These are phyloP conservation scores for Microctonus aethiopoides DNA, from an alignment of 2,888 invertebrate genomes.

Conservation along the genomic window DNA sequence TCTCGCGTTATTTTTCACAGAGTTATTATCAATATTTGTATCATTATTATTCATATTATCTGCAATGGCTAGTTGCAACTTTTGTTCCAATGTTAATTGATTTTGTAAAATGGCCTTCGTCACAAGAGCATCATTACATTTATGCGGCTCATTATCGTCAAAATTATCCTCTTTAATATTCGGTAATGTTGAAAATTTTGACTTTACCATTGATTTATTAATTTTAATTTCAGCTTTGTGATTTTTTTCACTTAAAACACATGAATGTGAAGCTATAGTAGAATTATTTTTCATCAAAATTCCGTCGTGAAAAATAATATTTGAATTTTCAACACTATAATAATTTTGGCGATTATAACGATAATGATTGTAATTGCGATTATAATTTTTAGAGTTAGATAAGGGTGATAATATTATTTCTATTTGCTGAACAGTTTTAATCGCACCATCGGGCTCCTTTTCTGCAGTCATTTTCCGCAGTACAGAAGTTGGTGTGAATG, in stretches of 20 bases:
- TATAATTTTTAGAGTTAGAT: neutral
- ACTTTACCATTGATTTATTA: neutral
- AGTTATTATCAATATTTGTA: conserved; percentile 27
- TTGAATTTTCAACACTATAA: conserved; percentile 33
- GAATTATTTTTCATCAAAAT: neutral
- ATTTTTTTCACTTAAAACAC: conserved; percentile 35
- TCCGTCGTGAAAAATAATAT: neutral
- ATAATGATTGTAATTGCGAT: conserved; percentile 20
- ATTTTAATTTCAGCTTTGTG: conserved; percentile 14
- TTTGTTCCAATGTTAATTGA: conserved; percentile 31
- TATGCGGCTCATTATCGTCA: neutral
- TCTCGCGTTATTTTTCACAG: conserved; percentile 8
- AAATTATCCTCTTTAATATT: neutral
- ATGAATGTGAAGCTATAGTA: conserved; percentile 6
- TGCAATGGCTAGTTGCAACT: conserved; percentile 12
- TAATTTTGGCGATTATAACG: conserved; percentile 21
- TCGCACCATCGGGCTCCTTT: conserved; percentile 76
- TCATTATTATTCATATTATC: conserved; percentile 45
- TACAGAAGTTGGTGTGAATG: conserved; percentile 94
- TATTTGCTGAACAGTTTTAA: conserved; percentile 53
- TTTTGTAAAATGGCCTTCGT: conserved; percentile 7
- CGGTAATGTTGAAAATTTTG: neutral
- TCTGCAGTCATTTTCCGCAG: conserved; percentile 94
- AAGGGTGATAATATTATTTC: conserved; percentile 39
- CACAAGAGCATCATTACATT: conserved; percentile 21